phyloP scores from a whole-genome alignment of 2,113 vertebrate genomes.

The Tringa solitaria region DNA sequence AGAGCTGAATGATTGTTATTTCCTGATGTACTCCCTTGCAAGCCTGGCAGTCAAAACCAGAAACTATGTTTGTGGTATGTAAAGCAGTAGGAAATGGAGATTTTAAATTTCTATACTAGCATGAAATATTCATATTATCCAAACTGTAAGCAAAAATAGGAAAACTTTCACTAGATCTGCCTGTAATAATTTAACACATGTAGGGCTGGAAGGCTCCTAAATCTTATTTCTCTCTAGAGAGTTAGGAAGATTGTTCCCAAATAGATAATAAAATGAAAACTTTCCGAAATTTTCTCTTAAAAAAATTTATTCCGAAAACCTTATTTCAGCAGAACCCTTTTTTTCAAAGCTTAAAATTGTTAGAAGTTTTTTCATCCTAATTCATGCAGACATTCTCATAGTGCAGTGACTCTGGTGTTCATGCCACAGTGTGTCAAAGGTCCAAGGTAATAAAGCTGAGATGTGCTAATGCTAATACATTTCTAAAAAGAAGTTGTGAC shows the following conservation, averaged over 20 bases:
- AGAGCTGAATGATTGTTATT: not conserved
- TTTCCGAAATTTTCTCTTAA: not conserved
- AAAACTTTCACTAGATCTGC: not conserved
- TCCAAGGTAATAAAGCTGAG: not conserved
- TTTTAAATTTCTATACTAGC: not conserved
- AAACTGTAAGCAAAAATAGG: not conserved
- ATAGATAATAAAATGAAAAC: not conserved
- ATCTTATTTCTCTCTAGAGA: not conserved
- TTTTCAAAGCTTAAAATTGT: not conserved
- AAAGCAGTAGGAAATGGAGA: not conserved
- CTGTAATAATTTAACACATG: not conserved
- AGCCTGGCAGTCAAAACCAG: not conserved
- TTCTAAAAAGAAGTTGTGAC: not conserved
- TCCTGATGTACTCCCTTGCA: not conserved
- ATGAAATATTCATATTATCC: not conserved
- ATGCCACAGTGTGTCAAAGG: not conserved
- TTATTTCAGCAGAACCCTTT: not conserved
- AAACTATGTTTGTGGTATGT: not conserved
- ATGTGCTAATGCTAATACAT: not conserved
- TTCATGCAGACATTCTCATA: not conserved
- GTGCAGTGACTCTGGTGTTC: not conserved
- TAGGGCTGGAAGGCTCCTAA: not conserved
- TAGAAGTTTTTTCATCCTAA: not conserved
- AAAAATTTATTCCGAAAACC: rapidly evolving
- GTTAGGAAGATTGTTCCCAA: not conserved